Conservation (phyloP, 2,797 vertebrate genomes). For the Hydrocynus forskahlii region DNA sequence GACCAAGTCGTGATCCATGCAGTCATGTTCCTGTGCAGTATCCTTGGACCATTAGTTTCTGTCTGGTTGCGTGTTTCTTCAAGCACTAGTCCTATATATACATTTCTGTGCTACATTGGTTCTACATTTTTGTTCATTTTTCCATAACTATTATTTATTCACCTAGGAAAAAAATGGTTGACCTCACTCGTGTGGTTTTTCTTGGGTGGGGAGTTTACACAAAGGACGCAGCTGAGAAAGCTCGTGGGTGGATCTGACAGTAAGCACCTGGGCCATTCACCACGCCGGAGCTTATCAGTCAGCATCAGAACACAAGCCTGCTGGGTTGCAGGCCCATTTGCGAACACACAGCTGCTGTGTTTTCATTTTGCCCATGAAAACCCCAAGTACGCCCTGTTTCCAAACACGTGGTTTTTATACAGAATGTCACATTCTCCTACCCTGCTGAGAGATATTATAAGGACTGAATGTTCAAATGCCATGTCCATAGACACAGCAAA, state of each 20-base stretch:
- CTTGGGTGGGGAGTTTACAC: background rate
- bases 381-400: constrained; percentile 36
- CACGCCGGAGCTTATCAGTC: constrained; percentile 31
- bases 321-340: background rate
- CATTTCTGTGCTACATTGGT: background rate
- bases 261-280: constrained; percentile 1
- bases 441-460: constrained; percentile 1
- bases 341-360: constrained; percentile 30
- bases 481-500: constrained; percentile 18
- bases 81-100: background rate
- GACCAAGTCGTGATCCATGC: background rate
- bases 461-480: background rate
- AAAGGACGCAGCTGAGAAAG: constrained; percentile 15
- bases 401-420: constrained; percentile 26
- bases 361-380: constrained; percentile 31
- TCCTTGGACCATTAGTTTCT: background rate
- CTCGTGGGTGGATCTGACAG: background rate
- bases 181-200: background rate
- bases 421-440: constrained; percentile 21
- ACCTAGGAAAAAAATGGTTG: background rate
- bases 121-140: background rate
- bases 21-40: background rate
- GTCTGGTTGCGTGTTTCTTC: background rate
- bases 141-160: constrained; percentile 13
- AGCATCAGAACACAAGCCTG: constrained; percentile 23